Conservation (phyloP, 2,113 vertebrate genomes). For the Echinops telfairi region DNA sequence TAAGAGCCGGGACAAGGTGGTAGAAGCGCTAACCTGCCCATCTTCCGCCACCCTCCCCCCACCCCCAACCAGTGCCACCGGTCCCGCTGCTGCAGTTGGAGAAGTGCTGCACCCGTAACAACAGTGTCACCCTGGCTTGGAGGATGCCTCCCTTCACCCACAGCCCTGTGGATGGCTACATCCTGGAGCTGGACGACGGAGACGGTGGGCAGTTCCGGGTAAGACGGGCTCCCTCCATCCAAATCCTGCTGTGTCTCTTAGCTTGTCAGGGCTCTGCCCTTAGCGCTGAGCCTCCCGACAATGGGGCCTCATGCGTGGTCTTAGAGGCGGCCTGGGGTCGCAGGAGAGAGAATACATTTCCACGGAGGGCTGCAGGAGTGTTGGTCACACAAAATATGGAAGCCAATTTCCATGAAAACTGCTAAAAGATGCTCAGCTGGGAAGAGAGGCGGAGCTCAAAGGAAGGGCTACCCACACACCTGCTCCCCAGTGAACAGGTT, state of each 20-base stretch:
- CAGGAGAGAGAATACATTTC: background rate
- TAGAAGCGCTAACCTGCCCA: slow-evolving; percentile 83
- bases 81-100: slow-evolving; percentile 96
- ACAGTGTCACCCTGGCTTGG: slow-evolving; percentile 98
- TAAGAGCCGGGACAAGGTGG: slow-evolving; percentile 46
- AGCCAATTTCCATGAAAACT: background rate
- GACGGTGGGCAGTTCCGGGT: slow-evolving; percentile 98
- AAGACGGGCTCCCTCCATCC: slow-evolving; percentile 60
- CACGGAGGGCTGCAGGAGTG: accelerated
- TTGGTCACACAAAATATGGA: background rate
- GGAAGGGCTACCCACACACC: accelerated
- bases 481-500: background rate
- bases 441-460: background rate
- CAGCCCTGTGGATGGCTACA: slow-evolving; percentile 94
- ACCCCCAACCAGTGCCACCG: slow-evolving; percentile 87
- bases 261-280: background rate
- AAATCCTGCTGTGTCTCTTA: background rate
- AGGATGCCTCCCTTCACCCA: slow-evolving; percentile 90
- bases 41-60: slow-evolving; percentile 84
- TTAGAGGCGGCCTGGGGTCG: accelerated
- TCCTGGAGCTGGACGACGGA: slow-evolving; percentile 98
- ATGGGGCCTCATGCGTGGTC: background rate
- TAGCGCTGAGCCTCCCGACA: too few relatives aligned
- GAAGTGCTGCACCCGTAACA: slow-evolving; percentile 97
- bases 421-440: background rate